Base-by-base conservation (phyloP, 2,113 vertebrate species). In the Anarrhichthys ocellatus region DNA sequence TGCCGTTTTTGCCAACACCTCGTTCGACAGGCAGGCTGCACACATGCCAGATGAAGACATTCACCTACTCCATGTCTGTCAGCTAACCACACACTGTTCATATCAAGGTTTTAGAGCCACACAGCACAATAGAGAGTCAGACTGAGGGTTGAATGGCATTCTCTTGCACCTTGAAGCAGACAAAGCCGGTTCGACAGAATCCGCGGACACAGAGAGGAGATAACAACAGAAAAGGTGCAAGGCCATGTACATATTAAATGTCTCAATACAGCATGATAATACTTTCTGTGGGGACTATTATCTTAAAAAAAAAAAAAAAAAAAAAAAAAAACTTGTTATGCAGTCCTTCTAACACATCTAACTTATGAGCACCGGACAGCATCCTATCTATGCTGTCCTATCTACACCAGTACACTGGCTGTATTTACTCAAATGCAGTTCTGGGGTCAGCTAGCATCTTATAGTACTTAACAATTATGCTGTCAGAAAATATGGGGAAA, bases 91-190 rank as follows among this genome's bases (percentile, higher is more conserved):
- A 27, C 78, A 86, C 76, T 65, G 84, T 78, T 79, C 34, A 75
- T 54, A 66, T 74, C 61, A 86, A 82, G 75, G 69, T 76, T 84
- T 80, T 68, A 6, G 17, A 38, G 63, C 54, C 56, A 62, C 0
- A 13, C 56, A 2, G 50, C 74, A 88, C 46, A 89, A 84, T 73
- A 48, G 72, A 66, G 73, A 52, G 24, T 76, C 80, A 71, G 46
- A 83, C 50, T 9, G 56, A 72, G 66, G 65, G 38, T n/a, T 81
- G 80, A 83, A 81, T 73, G 70, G 46, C 78, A 67, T 73, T 66
- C 74, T 72, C 65, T 52, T 9, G 64, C 78, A 84, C 84, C 84
- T 88, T 91, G 89, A 83, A 73, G 44, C 61, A 84, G 52, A 87
- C 90, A 88, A 91, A 89, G 42, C 82, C 6, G 78, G 5, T 58